Percentiles rank a stretch among this genome's conserved stretches.
phyloP scores from a whole-genome alignment of 2,113 vertebrate genomes.

The Odontesthes bonariensis region DNA sequence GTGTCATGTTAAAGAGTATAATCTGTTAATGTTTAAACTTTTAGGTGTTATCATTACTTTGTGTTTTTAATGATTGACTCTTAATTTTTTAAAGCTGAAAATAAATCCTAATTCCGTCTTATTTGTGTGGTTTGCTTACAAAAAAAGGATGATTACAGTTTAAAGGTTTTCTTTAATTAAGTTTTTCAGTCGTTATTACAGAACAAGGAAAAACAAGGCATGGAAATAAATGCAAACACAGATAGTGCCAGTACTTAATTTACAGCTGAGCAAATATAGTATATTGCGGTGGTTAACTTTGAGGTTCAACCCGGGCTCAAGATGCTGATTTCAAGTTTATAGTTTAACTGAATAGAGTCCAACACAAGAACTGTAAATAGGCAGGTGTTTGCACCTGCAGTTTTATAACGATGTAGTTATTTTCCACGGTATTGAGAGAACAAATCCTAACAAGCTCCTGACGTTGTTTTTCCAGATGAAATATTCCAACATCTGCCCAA shows the following conservation, averaged over 20 bases:
- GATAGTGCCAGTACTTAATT: conserved; percentile 20
- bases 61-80: background rate
- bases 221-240: conserved; percentile 21
- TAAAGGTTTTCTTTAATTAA: background rate
- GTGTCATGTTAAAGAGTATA: background rate
- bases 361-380: conserved; percentile 18
- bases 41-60: conserved; percentile 17
- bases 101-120: background rate
- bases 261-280: conserved; percentile 59
- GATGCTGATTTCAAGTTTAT: conserved; percentile 31
- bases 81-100: conserved; percentile 2
- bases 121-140: background rate
- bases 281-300: conserved; percentile 22
- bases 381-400: conserved; percentile 38
- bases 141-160: background rate
- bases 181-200: background rate
- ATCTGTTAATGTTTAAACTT: conserved; percentile 43
- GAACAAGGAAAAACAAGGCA: conserved; percentile 29
- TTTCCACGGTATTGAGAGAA: background rate
- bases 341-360: conserved; percentile 42
- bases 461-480: background rate
- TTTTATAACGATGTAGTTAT: conserved; percentile 8
- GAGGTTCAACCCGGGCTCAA: conserved; percentile 12
- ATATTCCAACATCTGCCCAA: background rate
- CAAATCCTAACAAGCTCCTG: too few species aligned